These are phyloP conservation scores for Xyliphius kryptos DNA, from an alignment of 2,113 vertebrate genomes.

Conservation along the genomic window DNA sequence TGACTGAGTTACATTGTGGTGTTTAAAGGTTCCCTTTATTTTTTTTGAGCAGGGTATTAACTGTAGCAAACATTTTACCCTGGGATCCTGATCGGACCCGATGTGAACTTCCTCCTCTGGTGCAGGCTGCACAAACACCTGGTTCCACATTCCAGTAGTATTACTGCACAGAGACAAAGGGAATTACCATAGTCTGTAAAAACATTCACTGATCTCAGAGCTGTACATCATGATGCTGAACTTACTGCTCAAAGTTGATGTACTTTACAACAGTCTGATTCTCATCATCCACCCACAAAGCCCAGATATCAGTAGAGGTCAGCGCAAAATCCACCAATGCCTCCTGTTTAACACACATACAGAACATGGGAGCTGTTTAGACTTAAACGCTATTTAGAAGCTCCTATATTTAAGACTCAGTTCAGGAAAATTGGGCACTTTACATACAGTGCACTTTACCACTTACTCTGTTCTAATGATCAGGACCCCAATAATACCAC, in stretches of 20 bases:
- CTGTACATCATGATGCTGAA: not conserved
- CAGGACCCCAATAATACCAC: too few relatives aligned
- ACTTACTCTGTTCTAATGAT: too few relatives aligned
- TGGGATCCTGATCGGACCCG: slow-evolving; percentile 82
- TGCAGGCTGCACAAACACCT: slow-evolving; percentile 83
- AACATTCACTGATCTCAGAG: not conserved
- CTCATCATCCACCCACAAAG: slow-evolving; percentile 85
- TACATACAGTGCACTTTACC: too few relatives aligned
- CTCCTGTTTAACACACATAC: slow-evolving; percentile 72
- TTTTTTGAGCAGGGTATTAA: too few relatives aligned
- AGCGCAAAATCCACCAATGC: slow-evolving; percentile 84
- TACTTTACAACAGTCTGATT: slow-evolving; percentile 80
- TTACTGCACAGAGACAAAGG: slow-evolving; percentile 63
- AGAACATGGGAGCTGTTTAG: too few relatives aligned
- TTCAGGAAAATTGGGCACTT: too few relatives aligned
- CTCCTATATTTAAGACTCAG: too few relatives aligned
- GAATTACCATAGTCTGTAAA: not conserved
- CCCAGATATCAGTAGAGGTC: slow-evolving; percentile 86
- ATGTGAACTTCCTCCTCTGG: slow-evolving; percentile 82
- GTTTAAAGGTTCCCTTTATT: too few relatives aligned
- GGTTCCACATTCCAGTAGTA: slow-evolving; percentile 84
- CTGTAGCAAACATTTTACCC: too few relatives aligned
- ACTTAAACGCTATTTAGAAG: too few relatives aligned
- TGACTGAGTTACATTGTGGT: too few relatives aligned
- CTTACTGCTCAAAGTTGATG: slow-evolving; percentile 92